Conservation (phyloP, 53 echinoderm and acorn worm species). For the Luidia sarsii region DNA sequence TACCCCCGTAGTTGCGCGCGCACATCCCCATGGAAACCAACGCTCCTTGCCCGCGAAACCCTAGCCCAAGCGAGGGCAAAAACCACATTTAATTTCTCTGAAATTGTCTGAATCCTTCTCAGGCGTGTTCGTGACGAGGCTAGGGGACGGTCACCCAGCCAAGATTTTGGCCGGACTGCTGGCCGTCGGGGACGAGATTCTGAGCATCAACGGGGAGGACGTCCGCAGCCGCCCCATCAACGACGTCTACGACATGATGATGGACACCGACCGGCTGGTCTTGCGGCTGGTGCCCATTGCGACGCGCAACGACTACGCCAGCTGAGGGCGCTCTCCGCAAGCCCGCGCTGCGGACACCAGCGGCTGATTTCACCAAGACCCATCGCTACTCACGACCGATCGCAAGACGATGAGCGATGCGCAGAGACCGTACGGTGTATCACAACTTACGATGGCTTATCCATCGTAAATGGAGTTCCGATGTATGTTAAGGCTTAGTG, state of each 20-base stretch:
- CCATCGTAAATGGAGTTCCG: too few species aligned
- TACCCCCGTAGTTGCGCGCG: too few species aligned
- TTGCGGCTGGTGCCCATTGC: conserved; percentile 78
- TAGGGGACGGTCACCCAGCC: conserved; percentile 97
- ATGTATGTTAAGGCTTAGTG: too few species aligned
- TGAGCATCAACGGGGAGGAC: conserved; percentile 78
- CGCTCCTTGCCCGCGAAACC: too few species aligned
- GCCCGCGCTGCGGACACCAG: too few species aligned
- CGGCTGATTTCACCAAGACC: too few species aligned
- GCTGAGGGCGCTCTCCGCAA: too few species aligned
- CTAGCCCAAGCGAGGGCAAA: not conserved
- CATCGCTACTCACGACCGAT: too few species aligned
- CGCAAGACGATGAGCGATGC: too few species aligned
- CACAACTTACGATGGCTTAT: too few species aligned
- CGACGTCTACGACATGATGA: conserved; percentile 96
- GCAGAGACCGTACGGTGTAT: too few species aligned
- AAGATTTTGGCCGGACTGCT: conserved; percentile 91
- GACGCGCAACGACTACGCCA: not conserved
- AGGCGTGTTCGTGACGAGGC: conserved; percentile 94
- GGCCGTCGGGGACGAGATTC: conserved; percentile 93
- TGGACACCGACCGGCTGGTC: conserved; percentile 79
- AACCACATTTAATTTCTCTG: not conserved
- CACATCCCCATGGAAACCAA: too few species aligned
- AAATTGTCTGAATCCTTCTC: not conserved
- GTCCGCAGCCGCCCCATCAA: conserved; percentile 75